Evolutionary conservation across 2,797 vertebrate species (phyloP).

Genomic region (Lerista edwardsae): DNA sequence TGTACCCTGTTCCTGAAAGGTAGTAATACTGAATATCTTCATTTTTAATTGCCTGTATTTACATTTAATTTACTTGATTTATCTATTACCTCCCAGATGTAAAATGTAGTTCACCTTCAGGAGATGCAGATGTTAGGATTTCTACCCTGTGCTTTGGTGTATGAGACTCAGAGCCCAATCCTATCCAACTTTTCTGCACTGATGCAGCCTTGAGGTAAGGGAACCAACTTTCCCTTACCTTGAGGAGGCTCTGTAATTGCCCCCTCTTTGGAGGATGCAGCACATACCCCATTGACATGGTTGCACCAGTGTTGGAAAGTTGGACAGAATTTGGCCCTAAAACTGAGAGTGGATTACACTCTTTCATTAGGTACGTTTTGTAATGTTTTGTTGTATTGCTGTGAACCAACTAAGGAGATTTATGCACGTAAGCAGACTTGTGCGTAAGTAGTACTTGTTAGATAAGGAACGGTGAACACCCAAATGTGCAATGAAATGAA

Average conservation of each 20-base stretch:
- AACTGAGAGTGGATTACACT: not conserved
- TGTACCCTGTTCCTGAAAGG: not conserved
- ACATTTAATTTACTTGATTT: not conserved
- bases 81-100: too few species aligned
- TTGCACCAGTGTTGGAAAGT: too few species aligned
- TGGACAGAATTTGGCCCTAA: not conserved
- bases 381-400: not conserved
- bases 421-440: not conserved
- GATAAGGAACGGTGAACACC: not conserved
- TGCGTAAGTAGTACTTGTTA: not conserved
- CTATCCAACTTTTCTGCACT: too few species aligned
- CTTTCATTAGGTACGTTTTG: not conserved
- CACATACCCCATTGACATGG: too few species aligned
- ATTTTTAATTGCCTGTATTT: not conserved
- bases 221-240: too few species aligned
- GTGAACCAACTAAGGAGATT: not conserved
- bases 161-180: too few species aligned
- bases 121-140: not conserved
- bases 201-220: too few species aligned
- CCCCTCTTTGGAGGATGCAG: too few species aligned
- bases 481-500: not conserved
- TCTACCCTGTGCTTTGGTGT: too few species aligned
- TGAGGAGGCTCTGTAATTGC: too few species aligned
- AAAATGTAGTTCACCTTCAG: too few species aligned
- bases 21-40: not conserved